phyloP scores from a whole-genome alignment of 2,888 invertebrate species.

The Trichopoda pennipes region DNA sequence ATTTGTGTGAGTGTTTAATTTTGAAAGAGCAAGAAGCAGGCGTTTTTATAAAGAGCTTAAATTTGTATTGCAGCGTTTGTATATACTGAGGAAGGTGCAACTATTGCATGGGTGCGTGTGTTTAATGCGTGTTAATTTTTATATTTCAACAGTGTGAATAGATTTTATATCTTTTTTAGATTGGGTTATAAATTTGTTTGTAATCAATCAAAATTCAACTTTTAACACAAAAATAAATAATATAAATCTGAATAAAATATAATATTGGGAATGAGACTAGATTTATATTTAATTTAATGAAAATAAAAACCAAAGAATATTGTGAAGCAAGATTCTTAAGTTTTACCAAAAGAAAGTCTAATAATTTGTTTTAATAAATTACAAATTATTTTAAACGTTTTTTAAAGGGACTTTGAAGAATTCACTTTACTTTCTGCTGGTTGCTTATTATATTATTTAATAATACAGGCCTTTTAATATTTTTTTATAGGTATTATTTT shows the following conservation, averaged over 20 bases:
- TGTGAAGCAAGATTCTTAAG: background rate
- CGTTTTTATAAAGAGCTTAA: constrained; percentile 51
- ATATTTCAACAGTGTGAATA: constrained; percentile 45
- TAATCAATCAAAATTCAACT: constrained; percentile 27
- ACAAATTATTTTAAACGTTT: no score
- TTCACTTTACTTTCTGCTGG: no score
- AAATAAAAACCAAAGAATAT: no score
- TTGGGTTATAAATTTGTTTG: background rate
- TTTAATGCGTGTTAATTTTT: constrained; percentile 16
- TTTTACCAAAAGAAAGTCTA: no score
- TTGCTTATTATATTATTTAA: no score
- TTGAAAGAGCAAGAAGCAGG: constrained; percentile 50
- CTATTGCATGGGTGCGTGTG: background rate
- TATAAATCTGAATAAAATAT: no score
- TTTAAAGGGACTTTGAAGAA: no score
- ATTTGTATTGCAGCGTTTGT: constrained; percentile 9
- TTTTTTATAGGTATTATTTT: no score
- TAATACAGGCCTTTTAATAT: no score
- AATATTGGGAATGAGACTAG: no score
- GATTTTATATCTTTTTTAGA: constrained; percentile 29
- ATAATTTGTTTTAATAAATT: no score
- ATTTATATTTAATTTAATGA: no score
- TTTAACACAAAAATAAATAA: background rate
- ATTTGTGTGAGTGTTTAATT: constrained; percentile 8
- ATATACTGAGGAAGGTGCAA: constrained; percentile 14